These are phyloP conservation scores for Oegoconia quadripuncta DNA, from an alignment of 2,888 invertebrate genomes.

Conservation along the genomic window DNA sequence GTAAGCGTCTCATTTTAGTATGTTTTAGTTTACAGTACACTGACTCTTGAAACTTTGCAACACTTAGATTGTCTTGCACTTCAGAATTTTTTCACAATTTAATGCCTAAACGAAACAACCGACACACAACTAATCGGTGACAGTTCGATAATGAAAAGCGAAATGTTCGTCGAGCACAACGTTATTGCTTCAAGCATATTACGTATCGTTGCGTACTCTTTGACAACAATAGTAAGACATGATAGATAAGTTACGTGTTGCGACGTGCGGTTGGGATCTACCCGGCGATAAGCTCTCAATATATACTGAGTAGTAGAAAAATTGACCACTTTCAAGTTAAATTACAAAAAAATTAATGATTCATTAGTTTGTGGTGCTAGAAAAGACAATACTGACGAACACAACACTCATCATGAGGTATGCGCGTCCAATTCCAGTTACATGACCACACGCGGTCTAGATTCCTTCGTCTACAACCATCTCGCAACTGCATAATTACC, in stretches of 20 bases:
- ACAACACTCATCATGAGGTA: slow-evolving; percentile 30
- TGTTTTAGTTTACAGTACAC: slow-evolving; percentile 71
- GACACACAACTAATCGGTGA: slow-evolving; percentile 69
- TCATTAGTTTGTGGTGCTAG: slow-evolving; percentile 64
- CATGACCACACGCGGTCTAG: no score
- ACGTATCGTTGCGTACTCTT: slow-evolving; percentile 59
- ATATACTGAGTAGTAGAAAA: slow-evolving; percentile 77
- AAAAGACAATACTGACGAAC: slow-evolving; percentile 60
- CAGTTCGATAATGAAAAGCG: slow-evolving; percentile 65
- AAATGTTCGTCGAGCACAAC: slow-evolving; percentile 45
- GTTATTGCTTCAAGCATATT: slow-evolving; percentile 72
- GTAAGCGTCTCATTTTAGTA: slow-evolving; percentile 73
- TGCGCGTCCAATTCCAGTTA: no score
- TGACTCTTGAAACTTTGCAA: slow-evolving; percentile 67
- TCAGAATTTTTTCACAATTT: slow-evolving; percentile 47
- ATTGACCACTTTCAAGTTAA: slow-evolving; percentile 75
- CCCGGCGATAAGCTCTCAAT: slow-evolving; percentile 76
- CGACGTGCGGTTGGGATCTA: slow-evolving; percentile 69
- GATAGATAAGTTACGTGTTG: slow-evolving; percentile 62
- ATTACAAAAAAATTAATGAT: slow-evolving; percentile 66
- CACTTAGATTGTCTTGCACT: slow-evolving; percentile 67
- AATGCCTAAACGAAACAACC: slow-evolving; percentile 63
- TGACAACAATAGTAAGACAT: slow-evolving; percentile 54
- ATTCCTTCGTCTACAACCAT: background rate
- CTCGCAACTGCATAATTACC: slow-evolving; percentile 25